phyloP scores from a whole-genome alignment of 2,888 invertebrate species.

The Anoplius nigerrimus region DNA sequence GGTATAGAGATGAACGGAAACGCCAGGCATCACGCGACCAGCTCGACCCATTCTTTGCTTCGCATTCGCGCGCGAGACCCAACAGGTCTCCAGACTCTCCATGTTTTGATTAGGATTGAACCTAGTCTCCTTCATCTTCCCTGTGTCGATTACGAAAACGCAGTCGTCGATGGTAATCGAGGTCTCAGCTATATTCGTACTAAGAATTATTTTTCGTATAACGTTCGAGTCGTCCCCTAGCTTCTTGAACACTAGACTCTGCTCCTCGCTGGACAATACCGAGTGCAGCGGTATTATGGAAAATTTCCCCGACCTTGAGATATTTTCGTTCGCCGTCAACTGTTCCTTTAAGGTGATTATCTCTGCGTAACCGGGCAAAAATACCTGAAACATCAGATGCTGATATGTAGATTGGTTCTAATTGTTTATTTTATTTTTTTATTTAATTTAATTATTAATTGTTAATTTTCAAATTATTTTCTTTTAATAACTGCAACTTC shows the following conservation, averaged over 20 bases:
- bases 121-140: conserved; percentile 92
- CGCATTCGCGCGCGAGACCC: conserved; percentile 94
- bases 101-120: conserved; percentile 90
- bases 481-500: too few relatives aligned
- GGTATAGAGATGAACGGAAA: conserved; percentile 91
- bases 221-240: conserved; percentile 78
- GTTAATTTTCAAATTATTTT: too few relatives aligned
- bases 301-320: conserved; percentile 82
- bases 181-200: conserved; percentile 96
- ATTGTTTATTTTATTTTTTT: too few relatives aligned
- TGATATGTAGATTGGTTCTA: background rate
- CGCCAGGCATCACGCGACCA: conserved; percentile 92
- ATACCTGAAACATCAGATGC: conserved; percentile 76
- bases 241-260: conserved; percentile 84
- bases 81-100: conserved; percentile 90
- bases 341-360: conserved; percentile 84
- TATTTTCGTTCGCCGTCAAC: conserved; percentile 80
- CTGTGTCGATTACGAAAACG: conserved; percentile 94
- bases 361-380: conserved; percentile 87
- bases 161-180: conserved; percentile 97
- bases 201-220: conserved; percentile 89
- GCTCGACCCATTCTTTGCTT: conserved; percentile 93
- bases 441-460: background rate
- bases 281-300: conserved; percentile 91
- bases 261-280: conserved; percentile 89